Percentiles rank a stretch among this genome's conserved stretches.
These are phyloP conservation scores for Ommatoiulus sabulosus DNA, from an alignment of 2,888 invertebrate genomes.

Conservation along the genomic window DNA sequence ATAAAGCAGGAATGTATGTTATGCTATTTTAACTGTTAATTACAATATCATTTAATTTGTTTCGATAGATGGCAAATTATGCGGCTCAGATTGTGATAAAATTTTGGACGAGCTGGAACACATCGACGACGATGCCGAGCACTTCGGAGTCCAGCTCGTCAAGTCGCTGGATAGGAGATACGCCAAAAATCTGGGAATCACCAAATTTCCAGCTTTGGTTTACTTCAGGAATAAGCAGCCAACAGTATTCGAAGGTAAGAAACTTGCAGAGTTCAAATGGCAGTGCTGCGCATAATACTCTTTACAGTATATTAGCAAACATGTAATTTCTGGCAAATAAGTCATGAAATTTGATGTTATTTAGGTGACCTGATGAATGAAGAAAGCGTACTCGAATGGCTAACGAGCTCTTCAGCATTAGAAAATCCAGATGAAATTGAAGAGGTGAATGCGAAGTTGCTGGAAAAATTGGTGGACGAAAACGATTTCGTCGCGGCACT, in stretches of 20 bases:
- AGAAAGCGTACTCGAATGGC: slow-evolving; percentile 90
- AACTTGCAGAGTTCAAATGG: slow-evolving; percentile 49
- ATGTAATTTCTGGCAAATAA: neutral
- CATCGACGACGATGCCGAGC: slow-evolving; percentile 95
- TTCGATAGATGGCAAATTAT: slow-evolving; percentile 64
- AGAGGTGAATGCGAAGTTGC: slow-evolving; percentile 91
- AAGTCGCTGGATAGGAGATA: slow-evolving; percentile 96
- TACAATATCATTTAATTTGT: no score
- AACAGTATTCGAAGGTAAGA: slow-evolving; percentile 90
- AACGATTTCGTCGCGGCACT: slow-evolving; percentile 92
- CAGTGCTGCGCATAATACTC: neutral
- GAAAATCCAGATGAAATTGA: slow-evolving; percentile 94
- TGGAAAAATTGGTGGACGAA: slow-evolving; percentile 90
- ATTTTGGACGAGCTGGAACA: slow-evolving; percentile 76
- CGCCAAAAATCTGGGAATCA: slow-evolving; percentile 96
- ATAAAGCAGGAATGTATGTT: no score
- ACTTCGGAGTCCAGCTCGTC: slow-evolving; percentile 93
- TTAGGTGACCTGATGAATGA: slow-evolving; percentile 94
- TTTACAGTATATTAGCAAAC: neutral
- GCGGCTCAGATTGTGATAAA: slow-evolving; percentile 64
- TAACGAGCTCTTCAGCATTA: slow-evolving; percentile 94
- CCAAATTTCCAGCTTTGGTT: slow-evolving; percentile 94
- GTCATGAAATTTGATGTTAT: neutral
- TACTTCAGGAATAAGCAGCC: slow-evolving; percentile 97
- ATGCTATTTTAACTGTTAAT: no score